Evolutionary conservation across 2,888 invertebrate genomes (phyloP), one percentile per base, ranked within the genome.

Genomic region (Ophion ventricosus): DNA sequence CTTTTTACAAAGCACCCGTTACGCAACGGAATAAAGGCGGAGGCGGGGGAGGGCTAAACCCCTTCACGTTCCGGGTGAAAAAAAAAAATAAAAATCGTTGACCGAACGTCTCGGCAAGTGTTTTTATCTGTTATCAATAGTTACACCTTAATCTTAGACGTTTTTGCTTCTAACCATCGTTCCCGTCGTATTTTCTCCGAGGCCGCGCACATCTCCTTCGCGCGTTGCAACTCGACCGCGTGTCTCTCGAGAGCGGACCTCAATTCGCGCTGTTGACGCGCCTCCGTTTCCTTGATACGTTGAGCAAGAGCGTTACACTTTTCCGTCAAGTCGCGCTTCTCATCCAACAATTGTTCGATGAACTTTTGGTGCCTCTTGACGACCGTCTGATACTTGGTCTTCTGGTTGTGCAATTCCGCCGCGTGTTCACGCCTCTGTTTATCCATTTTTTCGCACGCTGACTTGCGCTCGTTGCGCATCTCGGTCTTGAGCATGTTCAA

Each of bases 161-260:
- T 97, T 93, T 97, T 97, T 80, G 96, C 96, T 73, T 97, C 96
- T 61, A 97, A 96, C 97, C 98, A 97, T 74, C 96, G 95, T 90
- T 97, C 97, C 29, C 96, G 93, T 11, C 95, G 93, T 17, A 96
- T 94, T 91, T 97, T 97, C 91, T 98, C 97, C 0, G 97, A 96
- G 35, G 97, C 97, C 29, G 95, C 94, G 86, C 96, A 96, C 88
- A 96, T 96, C 91, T 97, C 97, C 90, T 96, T 96, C 54, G 96
- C 95, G 87, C 96, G 96, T 69, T 96, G 94, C 73, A 97, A 91
- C 91, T 98, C 97, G 2, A 97, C 94, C 86, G 95, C 95, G 91
- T 97, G 96, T 43, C 96, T 95, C 82, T 97, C 97, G 82, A 97
- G 96, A 69, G 96, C 93, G 35, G 96, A 95, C 90, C 96, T 96